Percentiles rank a stretch among this genome's conserved stretches.
phyloP scores from a whole-genome alignment of 2,888 invertebrate species.

The Nasonia oneida region DNA sequence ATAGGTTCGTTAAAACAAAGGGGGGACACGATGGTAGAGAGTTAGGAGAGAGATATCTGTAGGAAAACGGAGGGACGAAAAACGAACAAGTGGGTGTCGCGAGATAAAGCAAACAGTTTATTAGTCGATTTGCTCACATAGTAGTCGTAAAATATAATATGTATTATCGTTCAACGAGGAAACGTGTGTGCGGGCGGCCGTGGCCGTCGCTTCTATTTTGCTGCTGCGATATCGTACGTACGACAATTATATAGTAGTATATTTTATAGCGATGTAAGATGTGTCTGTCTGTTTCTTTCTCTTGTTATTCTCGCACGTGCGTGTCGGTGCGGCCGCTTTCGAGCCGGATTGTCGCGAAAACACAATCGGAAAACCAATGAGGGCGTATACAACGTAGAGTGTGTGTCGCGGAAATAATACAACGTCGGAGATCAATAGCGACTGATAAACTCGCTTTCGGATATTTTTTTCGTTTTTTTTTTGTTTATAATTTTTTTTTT shows the following conservation, averaged over 20 bases:
- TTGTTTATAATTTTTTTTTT: constrained; percentile 19
- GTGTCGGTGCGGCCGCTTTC: neutral
- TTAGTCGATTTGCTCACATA: constrained; percentile 70
- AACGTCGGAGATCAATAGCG: constrained; percentile 34
- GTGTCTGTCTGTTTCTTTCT: neutral
- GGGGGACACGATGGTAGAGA: neutral
- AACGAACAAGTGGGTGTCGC: constrained; percentile 27
- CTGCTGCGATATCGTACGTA: constrained; percentile 37
- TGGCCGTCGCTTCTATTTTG: neutral
- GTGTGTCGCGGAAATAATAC: neutral
- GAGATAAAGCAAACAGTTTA: constrained; percentile 74
- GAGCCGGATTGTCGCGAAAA: constrained; percentile 22
- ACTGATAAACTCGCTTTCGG: constrained; percentile 52
- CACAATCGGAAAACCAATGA: constrained; percentile 20
- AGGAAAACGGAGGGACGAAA: neutral
- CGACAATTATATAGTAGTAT: constrained; percentile 35
- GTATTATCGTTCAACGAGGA: constrained; percentile 49
- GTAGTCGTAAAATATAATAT: constrained; percentile 57
- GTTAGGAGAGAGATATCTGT: neutral
- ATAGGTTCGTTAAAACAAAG: constrained; percentile 4
- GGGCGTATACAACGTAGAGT: neutral
- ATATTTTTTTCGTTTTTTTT: constrained; percentile 19
- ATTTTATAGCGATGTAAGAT: neutral
- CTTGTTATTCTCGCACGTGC: neutral
- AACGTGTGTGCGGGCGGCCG: neutral